These are phyloP conservation scores for Cryptomyrus ogoouensis DNA, from an alignment of 2,113 vertebrate genomes.

Conservation along the genomic window DNA sequence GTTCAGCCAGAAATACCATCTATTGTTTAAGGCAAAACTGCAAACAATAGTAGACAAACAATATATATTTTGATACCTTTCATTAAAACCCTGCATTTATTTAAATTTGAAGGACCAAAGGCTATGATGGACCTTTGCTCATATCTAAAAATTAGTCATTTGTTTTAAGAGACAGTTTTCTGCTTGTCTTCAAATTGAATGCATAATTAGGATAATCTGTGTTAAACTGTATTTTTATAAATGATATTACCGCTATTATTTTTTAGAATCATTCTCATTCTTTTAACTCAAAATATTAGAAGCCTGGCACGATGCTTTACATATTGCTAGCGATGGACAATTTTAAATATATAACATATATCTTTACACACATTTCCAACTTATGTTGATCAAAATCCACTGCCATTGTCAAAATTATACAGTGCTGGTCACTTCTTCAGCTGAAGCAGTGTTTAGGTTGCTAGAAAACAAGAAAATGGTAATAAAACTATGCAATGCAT, in stretches of 20 bases:
- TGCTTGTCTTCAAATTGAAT: conserved; percentile 44
- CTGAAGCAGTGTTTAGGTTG: conserved; percentile 56
- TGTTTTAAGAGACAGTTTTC: conserved; percentile 21
- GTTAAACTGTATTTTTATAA: conserved; percentile 51
- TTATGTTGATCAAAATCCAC: conserved; percentile 52
- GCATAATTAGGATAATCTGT: conserved; percentile 70
- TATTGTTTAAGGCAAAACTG: conserved; percentile 78
- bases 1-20: conserved; percentile 83
- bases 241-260: conserved; percentile 52
- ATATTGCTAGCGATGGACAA: conserved; percentile 89
- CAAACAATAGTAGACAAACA: conserved; percentile 72
- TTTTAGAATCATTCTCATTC: conserved; percentile 76
- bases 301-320: conserved; percentile 79
- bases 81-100: conserved; percentile 57
- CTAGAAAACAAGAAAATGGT: conserved; percentile 39
- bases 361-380: conserved; percentile 73
- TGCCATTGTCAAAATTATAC: conserved; percentile 54
- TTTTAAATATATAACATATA: conserved; percentile 80
- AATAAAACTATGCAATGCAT: conserved; percentile 36
- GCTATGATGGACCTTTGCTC: conserved; percentile 70
- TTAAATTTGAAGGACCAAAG: conserved; percentile 69
- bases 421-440: conserved; percentile 56
- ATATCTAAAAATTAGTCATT: conserved; percentile 61
- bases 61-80: conserved; percentile 32
- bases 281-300: conserved; percentile 78